Conservation (phyloP, 2,888 invertebrate genomes). For the Phymatocera aterrima region DNA sequence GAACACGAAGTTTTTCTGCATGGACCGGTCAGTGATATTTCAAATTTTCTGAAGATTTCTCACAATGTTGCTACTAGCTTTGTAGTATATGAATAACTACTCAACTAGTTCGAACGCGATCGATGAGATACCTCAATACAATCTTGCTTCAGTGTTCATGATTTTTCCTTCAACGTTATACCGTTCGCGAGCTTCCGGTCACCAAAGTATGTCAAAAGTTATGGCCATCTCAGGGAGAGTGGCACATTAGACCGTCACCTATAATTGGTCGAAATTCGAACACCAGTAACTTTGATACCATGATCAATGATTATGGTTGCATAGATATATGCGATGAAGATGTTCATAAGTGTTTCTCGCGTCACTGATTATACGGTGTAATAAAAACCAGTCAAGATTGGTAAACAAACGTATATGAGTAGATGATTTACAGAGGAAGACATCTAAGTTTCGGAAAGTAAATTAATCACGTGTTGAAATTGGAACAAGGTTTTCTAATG, state of each 20-base stretch:
- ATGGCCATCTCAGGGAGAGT: no score
- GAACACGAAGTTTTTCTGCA: background rate
- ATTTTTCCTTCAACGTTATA: no score
- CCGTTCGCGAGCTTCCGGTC: no score
- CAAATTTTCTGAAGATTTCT: background rate
- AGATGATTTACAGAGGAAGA: background rate
- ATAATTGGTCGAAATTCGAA: background rate
- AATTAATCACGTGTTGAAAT: conserved; percentile 51
- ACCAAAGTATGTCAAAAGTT: no score
- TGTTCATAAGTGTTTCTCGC: background rate
- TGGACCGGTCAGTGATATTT: background rate
- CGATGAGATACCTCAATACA: no score
- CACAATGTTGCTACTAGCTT: background rate
- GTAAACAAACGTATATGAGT: background rate
- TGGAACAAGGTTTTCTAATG: conserved; percentile 68
- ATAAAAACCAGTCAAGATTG: background rate
- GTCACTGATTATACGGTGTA: background rate
- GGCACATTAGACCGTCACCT: no score
- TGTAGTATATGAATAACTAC: background rate
- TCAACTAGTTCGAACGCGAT: no score
- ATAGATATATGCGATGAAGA: background rate
- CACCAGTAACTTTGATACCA: background rate
- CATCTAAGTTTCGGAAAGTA: background rate
- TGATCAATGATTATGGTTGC: background rate
- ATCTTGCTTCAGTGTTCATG: no score